Evolutionary conservation across 2,888 invertebrate genomes (phyloP).

Genomic region (Aspidiotus rigidus): DNA sequence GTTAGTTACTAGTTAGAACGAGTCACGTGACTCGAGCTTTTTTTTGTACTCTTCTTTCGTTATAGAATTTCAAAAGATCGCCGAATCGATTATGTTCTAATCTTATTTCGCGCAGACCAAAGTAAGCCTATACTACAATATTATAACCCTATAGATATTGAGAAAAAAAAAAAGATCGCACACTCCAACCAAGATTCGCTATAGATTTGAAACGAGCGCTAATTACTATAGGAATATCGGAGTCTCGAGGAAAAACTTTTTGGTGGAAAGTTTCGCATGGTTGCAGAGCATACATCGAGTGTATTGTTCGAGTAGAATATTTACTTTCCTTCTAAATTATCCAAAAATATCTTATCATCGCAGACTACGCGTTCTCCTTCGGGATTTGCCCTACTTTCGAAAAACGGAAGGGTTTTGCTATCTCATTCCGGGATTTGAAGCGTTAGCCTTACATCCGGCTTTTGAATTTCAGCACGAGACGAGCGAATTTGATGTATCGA

Average conservation of each 20-base stretch:
- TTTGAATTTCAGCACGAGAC: background rate
- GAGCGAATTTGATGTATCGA: constrained; percentile 24
- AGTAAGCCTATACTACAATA: background rate
- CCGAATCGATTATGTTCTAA: constrained; percentile 18
- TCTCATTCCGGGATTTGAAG: background rate
- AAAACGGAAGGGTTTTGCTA: background rate
- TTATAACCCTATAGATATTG: no score
- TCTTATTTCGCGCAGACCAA: background rate
- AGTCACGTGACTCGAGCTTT: constrained; percentile 19
- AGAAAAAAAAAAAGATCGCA: no score
- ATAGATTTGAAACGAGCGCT: no score
- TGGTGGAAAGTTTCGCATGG: no score
- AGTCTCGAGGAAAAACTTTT: no score
- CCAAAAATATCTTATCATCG: background rate
- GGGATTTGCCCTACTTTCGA: background rate
- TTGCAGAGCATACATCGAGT: background rate
- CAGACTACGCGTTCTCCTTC: background rate
- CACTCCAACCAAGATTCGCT: no score
- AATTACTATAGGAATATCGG: no score
- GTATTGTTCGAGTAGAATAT: background rate
- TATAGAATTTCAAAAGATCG: constrained; percentile 20
- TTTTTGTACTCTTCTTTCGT: constrained; percentile 15
- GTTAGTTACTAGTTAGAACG: constrained; percentile 25
- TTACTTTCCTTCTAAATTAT: background rate
- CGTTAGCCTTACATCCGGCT: background rate